Conservation (phyloP, 2,113 vertebrate genomes). For the Pandion haliaetus region DNA sequence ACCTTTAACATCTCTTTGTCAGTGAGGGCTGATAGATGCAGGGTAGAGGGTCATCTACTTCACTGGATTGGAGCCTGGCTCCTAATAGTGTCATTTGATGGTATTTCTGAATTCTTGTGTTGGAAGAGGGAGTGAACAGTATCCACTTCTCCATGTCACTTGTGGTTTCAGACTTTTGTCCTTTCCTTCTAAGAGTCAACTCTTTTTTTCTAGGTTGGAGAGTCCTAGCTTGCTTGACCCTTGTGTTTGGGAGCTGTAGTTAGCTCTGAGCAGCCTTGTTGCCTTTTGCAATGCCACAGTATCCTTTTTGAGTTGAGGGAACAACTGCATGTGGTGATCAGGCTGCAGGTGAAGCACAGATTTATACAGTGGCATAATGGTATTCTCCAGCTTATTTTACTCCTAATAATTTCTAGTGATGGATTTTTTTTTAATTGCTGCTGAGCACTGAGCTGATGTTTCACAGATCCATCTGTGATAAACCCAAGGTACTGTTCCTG, state of each 20-base stretch:
- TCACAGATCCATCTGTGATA: not conserved
- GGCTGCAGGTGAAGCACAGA: not conserved
- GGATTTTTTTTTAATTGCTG: not conserved
- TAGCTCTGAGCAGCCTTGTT: not conserved
- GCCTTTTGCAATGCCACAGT: not conserved
- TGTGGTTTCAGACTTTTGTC: not conserved
- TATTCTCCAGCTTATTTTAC: not conserved
- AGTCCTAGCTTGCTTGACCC: not conserved
- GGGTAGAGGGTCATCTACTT: not conserved
- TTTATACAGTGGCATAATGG: no score
- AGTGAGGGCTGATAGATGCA: not conserved
- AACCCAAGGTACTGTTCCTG: not conserved
- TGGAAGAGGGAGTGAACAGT: not conserved
- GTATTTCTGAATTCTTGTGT: not conserved
- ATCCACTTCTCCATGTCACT: not conserved
- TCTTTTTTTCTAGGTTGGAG: not conserved
- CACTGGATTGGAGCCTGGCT: not conserved
- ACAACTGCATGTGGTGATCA: rapidly evolving
- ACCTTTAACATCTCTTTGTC: not conserved
- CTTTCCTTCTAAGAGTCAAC: not conserved
- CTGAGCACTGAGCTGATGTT: not conserved
- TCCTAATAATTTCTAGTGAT: not conserved
- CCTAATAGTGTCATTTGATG: not conserved
- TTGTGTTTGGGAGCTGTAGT: not conserved
- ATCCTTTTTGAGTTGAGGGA: not conserved